phyloP scores from a whole-genome alignment of 2,888 invertebrate species.

The Ganaspis brasiliensis region DNA sequence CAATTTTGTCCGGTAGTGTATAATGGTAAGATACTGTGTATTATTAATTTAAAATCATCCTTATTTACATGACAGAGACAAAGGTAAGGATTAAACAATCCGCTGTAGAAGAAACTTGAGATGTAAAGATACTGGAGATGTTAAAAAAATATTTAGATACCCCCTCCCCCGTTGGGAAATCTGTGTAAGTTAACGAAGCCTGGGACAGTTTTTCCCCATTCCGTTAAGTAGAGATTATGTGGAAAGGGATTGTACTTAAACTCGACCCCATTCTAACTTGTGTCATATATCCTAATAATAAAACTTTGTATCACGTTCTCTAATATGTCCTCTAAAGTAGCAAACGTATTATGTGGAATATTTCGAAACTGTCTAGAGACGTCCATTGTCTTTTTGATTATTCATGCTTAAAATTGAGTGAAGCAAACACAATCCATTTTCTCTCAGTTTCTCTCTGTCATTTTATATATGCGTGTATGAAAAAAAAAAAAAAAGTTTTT shows the following conservation, averaged over 20 bases:
- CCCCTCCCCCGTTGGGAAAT: slow-evolving; percentile 20
- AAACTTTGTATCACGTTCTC: slow-evolving; percentile 19
- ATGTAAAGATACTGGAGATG: background rate
- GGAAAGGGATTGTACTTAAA: slow-evolving; percentile 37
- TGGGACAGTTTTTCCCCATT: slow-evolving; percentile 37
- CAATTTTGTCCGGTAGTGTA: no score
- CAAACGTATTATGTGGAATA: background rate
- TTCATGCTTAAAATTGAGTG: background rate
- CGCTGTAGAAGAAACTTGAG: background rate
- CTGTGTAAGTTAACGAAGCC: slow-evolving; percentile 30
- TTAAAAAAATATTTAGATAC: slow-evolving; percentile 20
- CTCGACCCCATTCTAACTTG: slow-evolving; percentile 34
- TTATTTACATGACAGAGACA: no score
- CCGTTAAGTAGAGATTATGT: slow-evolving; percentile 32
- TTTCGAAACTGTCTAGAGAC: background rate
- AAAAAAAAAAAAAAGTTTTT: no score
- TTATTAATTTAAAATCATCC: no score
- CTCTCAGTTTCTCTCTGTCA: no score
- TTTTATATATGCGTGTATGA: no score
- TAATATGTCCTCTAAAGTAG: background rate
- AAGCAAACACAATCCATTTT: no score
- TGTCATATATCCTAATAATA: slow-evolving; percentile 30
- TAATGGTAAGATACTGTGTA: no score
- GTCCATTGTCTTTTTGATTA: background rate
- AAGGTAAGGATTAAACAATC: no score